Percentiles rank a stretch among this genome's conserved stretches.
These are phyloP conservation scores for Drosophila lowei DNA, from an alignment of 1,140 invertebrate species.

Conservation along the genomic window DNA sequence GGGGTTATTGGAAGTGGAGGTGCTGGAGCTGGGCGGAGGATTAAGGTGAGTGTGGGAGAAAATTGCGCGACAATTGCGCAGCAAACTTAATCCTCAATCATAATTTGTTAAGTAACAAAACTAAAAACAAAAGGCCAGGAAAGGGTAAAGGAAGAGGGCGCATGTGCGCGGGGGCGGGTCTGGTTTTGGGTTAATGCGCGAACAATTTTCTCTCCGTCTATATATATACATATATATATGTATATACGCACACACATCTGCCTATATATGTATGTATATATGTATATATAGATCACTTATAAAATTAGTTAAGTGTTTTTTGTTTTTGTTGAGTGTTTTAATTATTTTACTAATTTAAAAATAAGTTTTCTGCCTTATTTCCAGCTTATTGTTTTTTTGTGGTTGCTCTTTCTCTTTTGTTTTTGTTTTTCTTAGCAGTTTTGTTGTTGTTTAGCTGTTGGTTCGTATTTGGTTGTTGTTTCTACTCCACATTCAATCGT, in stretches of 20 bases:
- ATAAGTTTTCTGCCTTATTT: constrained; percentile 72
- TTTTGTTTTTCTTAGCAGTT: constrained; percentile 37
- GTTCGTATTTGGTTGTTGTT: constrained; percentile 70
- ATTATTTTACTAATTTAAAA: constrained; percentile 74
- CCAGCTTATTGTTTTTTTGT: constrained; percentile 68
- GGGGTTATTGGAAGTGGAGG: constrained; percentile 14
- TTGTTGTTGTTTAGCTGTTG: constrained; percentile 44
- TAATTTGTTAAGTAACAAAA: constrained; percentile 59
- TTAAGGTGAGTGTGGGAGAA: too few relatives aligned
- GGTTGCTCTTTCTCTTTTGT: constrained; percentile 49
- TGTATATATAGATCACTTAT: constrained; percentile 69
- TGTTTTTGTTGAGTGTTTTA: constrained; percentile 13
- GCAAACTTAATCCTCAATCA: constrained; percentile 15
- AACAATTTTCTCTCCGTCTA: constrained; percentile 32
- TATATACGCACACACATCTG: too few relatives aligned
- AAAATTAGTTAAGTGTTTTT: constrained; percentile 66
- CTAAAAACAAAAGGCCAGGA: constrained; percentile 9
- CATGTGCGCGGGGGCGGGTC: background rate
- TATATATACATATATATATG: constrained; percentile 43
- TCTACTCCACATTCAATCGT: constrained; percentile 40
- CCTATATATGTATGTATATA: background rate
- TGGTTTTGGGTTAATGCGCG: constrained; percentile 40
- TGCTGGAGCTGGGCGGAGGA: constrained; percentile 4
- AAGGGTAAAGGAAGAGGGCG: background rate
- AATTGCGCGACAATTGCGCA: too few relatives aligned